A percentile compares a stretch with the other conserved stretches of the same genome.
phyloP scores from a whole-genome alignment of 1,140 invertebrate genomes.

The Gryllus bimaculatus region DNA sequence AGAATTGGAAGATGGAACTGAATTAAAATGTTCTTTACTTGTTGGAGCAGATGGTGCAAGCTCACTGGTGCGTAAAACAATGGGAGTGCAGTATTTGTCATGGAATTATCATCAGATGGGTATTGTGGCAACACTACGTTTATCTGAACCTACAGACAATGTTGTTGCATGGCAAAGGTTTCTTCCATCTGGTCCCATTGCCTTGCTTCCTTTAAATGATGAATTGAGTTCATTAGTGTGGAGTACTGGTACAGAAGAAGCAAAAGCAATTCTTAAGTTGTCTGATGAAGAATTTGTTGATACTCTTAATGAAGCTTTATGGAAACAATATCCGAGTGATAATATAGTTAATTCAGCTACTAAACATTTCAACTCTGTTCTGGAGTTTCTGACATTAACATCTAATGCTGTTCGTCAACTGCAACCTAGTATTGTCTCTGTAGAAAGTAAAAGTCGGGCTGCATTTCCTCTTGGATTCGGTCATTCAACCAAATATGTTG shows the following conservation, averaged over 20 bases:
- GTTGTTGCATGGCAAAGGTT: constrained; percentile 93
- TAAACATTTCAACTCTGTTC: neutral
- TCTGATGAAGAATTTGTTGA: constrained; percentile 77
- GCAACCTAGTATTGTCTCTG: constrained; percentile 63
- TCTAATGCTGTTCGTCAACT: constrained; percentile 48
- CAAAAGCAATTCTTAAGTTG: constrained; percentile 59
- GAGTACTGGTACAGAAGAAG: constrained; percentile 67
- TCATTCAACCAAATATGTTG: constrained; percentile 77
- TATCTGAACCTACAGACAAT: constrained; percentile 66
- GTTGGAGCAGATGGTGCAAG: constrained; percentile 83
- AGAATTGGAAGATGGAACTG: neutral
- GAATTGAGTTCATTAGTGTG: constrained; percentile 81
- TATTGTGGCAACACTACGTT: constrained; percentile 77
- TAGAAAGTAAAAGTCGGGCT: constrained; percentile 59
- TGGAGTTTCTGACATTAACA: constrained; percentile 9
- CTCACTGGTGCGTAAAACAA: constrained; percentile 71
- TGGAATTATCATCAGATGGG: constrained; percentile 84
- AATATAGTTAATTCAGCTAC: constrained; percentile 33
- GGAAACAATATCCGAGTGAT: constrained; percentile 55
- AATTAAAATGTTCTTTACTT: constrained; percentile 21
- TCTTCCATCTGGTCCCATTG: constrained; percentile 81
- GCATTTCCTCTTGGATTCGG: constrained; percentile 87
- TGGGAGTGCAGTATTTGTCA: constrained; percentile 65
- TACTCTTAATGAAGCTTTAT: constrained; percentile 78
- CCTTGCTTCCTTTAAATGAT: constrained; percentile 74